Base-by-base conservation (phyloP, 2,888 invertebrate genomes). In the Agrypnus murinus region DNA sequence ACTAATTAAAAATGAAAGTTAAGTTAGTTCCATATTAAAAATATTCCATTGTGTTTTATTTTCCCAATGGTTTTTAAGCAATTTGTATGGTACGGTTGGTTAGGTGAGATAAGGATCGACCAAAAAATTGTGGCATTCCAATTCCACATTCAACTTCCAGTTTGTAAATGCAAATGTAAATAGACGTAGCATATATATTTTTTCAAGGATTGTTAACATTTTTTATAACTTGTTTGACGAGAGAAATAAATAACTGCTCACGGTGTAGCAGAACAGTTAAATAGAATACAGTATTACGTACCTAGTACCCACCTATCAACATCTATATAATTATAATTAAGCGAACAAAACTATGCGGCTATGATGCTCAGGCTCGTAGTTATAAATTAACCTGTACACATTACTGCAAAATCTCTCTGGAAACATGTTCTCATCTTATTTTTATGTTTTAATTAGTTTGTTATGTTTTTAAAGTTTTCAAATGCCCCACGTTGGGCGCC, bases 1-100 rank as follows among this genome's bases (percentile, higher is more conserved):
- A 45, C 58, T 38, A 59, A 60, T 60, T 60, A 25, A 45, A 60
- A 62, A 32, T 19, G 62, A 62, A 62, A 62, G 62, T 62, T 46
- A 32, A 14, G 48, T 25, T 25, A 14, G 48, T 25, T 25, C 5
- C 5, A 25, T 5, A 25, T 25, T 25, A 25, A 25, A n/a, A 25
- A 25, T 25, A 25, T 25, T 36, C 32, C 34, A 32, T 62, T 19
- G 46, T 48, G 46, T n/a, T 12, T 48, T 31, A 31, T 31, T 25
- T 50, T 7, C 4, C 25, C 50, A 50, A 50, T 32, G 50, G 12
- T 50, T 50, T 25, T 12, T 50, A 14, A 17, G 8, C 17, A 46
- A 19, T 17, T 10, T 19, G 25, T 38, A 19, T 19, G 12, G 36
- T 19, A 57, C 43, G 15, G 43, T 43, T 58, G 43, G 15, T 19